A percentile compares a stretch with the other conserved stretches of the same genome.
Evolutionary conservation across 2,888 invertebrate genomes (phyloP).

Genomic region (Sipha maydis): DNA sequence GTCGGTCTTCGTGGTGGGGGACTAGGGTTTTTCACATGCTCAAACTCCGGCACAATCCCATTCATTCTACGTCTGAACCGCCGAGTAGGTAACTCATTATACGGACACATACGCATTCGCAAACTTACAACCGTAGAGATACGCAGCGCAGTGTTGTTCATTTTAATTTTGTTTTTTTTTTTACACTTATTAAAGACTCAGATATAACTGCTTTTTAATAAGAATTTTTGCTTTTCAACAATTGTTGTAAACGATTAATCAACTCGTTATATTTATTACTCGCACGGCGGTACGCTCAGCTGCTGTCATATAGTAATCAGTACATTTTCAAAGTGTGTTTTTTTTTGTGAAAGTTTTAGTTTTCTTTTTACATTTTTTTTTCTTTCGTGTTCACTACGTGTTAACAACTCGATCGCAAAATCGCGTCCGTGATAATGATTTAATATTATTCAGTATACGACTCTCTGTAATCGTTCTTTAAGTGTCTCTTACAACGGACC

Average conservation of each 20-base stretch:
- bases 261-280: no score
- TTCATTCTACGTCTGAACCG: conserved; percentile 62
- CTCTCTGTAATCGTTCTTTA: no score
- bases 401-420: conserved; percentile 2
- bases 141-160: conserved; percentile 4
- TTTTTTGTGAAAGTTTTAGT: conserved; percentile 15
- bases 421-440: neutral
- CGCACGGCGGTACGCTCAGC: neutral
- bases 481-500: neutral
- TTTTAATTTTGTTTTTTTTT: neutral
- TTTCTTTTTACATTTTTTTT: neutral
- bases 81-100: conserved; percentile 54
- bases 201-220: no score
- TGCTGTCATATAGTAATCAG: conserved; percentile 7
- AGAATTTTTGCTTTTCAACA: no score
- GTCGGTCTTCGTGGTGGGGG: conserved; percentile 38
- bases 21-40: conserved; percentile 55
- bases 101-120: conserved; percentile 11
- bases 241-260: no score
- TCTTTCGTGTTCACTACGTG: neutral
- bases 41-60: conserved; percentile 44
- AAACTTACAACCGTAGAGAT: neutral
- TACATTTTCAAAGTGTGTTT: conserved; percentile 15
- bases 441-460: no score
- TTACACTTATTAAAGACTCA: neutral